Conservation (phyloP, 2,797 vertebrate species). For the Spheniscus humboldti region DNA sequence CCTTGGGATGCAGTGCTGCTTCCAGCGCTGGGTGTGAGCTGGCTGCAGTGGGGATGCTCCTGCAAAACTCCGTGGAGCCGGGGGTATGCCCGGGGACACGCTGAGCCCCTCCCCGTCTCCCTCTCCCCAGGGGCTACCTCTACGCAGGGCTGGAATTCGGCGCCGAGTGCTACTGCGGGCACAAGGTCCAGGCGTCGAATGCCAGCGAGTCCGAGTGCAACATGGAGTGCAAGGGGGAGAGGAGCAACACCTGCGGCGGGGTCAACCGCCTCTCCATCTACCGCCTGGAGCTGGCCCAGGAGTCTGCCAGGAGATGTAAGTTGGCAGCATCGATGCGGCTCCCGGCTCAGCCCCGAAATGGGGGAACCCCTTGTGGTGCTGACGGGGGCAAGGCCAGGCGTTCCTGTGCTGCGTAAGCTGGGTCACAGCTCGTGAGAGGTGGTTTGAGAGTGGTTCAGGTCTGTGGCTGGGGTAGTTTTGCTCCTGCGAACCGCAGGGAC, state of each 20-base stretch:
- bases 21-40: background rate
- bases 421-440: fast-evolving
- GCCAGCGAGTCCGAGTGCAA: slow-evolving; percentile 87
- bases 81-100: fast-evolving
- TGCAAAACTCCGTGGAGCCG: fast-evolving
- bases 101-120: background rate
- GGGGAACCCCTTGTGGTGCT: fast-evolving
- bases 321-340: background rate
- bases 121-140: slow-evolving; percentile 86
- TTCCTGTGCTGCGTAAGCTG: fast-evolving
- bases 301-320: slow-evolving; percentile 92
- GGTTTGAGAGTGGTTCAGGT: fast-evolving
- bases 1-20: background rate
- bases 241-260: slow-evolving; percentile 86
- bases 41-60: background rate
- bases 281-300: slow-evolving; percentile 93
- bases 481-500: fast-evolving
- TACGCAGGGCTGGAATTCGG: slow-evolving; percentile 95
- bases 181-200: slow-evolving; percentile 90
- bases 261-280: slow-evolving; percentile 93
- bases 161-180: slow-evolving; percentile 96
- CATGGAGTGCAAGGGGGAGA: slow-evolving; percentile 95
- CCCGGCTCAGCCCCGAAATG: fast-evolving
- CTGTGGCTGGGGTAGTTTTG: fast-evolving
- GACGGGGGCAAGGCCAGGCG: fast-evolving